Conservation (phyloP, 2,113 vertebrate species). For the Sylvietta virens region DNA sequence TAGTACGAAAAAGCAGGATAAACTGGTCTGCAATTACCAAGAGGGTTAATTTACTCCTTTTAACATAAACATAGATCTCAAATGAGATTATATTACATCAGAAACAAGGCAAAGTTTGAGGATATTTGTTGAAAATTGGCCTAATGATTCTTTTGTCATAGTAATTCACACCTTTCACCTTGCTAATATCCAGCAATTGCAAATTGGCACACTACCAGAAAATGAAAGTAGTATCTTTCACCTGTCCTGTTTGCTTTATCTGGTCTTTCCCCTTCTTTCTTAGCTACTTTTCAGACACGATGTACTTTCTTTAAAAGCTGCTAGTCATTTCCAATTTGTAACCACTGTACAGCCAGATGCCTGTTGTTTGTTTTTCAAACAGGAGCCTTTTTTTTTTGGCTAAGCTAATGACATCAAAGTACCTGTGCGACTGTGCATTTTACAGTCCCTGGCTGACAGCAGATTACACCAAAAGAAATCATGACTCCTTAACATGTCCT, state of each 20-base stretch:
- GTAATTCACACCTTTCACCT: conserved; percentile 11
- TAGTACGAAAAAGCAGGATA: not conserved
- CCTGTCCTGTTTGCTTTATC: not conserved
- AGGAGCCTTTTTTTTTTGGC: not conserved
- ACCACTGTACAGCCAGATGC: not conserved
- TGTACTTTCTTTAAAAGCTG: not conserved
- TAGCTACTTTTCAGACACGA: not conserved
- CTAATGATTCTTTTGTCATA: conserved; percentile 34
- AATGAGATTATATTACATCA: conserved; percentile 30
- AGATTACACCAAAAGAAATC: not conserved
- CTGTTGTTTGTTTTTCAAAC: not conserved
- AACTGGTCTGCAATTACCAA: conserved; percentile 1
- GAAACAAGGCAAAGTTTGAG: conserved; percentile 30
- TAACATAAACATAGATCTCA: conserved; percentile 30
- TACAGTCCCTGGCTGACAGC: not conserved
- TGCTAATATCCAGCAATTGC: conserved; percentile 1
- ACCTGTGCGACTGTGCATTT: not conserved
- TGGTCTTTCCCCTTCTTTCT: not conserved
- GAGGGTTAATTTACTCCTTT: not conserved
- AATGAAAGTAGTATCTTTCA: not conserved
- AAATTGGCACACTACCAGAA: not conserved
- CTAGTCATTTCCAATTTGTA: not conserved
- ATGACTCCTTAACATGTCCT: not conserved
- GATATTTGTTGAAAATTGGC: conserved; percentile 10
- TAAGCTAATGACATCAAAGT: not conserved